phyloP scores from a whole-genome alignment of 2,797 vertebrate genomes.

The Parotocinclus haroldoi region DNA sequence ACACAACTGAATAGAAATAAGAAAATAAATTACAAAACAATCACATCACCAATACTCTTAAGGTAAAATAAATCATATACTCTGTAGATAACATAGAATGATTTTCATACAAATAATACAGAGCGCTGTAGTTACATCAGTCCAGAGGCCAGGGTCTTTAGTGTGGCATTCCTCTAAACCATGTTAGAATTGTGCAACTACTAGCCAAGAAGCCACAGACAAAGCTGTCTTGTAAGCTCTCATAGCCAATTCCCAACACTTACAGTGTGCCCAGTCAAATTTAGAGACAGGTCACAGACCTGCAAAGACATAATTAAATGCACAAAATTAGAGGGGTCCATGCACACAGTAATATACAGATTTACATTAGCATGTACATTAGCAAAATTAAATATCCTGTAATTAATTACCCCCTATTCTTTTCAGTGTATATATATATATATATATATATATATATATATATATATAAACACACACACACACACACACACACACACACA shows the following conservation, averaged over 20 bases:
- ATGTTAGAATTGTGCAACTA: slow-evolving; percentile 14
- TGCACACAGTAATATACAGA: background rate
- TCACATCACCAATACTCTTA: slow-evolving; percentile 17
- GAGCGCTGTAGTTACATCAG: slow-evolving; percentile 12
- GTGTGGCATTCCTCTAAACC: slow-evolving; percentile 56
- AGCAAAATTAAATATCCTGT: too few species aligned
- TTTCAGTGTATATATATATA: too few species aligned
- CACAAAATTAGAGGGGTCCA: background rate
- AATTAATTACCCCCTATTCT: too few species aligned
- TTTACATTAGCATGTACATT: too few species aligned
- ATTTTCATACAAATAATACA: slow-evolving; percentile 17
- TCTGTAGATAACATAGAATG: slow-evolving; percentile 13
- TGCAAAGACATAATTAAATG: slow-evolving; percentile 53
- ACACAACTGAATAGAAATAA: slow-evolving; percentile 7
- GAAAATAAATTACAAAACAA: slow-evolving; percentile 11
- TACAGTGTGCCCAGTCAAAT: slow-evolving; percentile 40
- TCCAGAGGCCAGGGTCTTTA: slow-evolving; percentile 4
- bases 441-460: too few species aligned
- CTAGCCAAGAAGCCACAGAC: slow-evolving; percentile 18
- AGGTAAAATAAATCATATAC: slow-evolving; percentile 19
- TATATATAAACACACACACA: too few species aligned
- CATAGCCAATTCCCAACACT: slow-evolving; percentile 16
- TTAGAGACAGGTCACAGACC: slow-evolving; percentile 57
- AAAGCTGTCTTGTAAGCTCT: slow-evolving; percentile 31
- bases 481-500: too few species aligned